Evolutionary conservation across 2,113 vertebrate genomes (phyloP), one percentile per base, ranked within the genome.

Genomic region (Chascanopsetta lugubris): DNA sequence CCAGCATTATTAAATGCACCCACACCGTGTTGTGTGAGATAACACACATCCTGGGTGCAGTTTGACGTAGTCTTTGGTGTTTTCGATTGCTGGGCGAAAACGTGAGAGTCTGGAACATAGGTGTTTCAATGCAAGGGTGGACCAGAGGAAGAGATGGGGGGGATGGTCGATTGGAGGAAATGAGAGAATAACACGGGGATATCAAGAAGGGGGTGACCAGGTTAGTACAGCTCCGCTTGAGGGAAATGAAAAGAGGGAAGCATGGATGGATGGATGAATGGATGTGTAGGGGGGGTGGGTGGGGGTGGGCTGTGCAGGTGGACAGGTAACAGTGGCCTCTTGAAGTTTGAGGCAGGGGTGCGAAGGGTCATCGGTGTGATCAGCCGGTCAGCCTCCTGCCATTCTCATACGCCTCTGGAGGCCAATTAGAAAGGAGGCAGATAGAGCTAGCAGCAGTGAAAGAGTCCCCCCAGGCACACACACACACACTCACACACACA

Each of bases 381-480:
- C 69, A 71, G 46, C 61, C 76, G 83, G 69, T 79, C 63, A 69
- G 65, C 60, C 61, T 79, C 53, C 69, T 66, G 48, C 72, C 55
- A 58, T 63, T 69, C 18, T 1, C 48, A 57, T 48, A 34, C 49
- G 27, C 83, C 85, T 86, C 83, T 42, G 34, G 78, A 73, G 83
- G 72, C 86, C 82, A 90, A 88, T 90, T 90, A 88, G 60, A 85
- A 32, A 11, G 17, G 47, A 80, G 55, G 59, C 20, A 12, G 36
- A 74, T 66, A 47, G 36, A 71, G 65, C 61, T n/a, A 9, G 61
- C 50, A 77, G 58, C 63, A 55, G 2, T 25, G 60, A 1, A 64
- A 72, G 67, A 69, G 54, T 79, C 73, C 76, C 68, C 2, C 5
- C 27, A 36, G 67, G 58, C 75, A 45, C 45, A 61, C 46, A 72